Conservation (phyloP, 2,797 vertebrate species). For the Squalus acanthias region DNA sequence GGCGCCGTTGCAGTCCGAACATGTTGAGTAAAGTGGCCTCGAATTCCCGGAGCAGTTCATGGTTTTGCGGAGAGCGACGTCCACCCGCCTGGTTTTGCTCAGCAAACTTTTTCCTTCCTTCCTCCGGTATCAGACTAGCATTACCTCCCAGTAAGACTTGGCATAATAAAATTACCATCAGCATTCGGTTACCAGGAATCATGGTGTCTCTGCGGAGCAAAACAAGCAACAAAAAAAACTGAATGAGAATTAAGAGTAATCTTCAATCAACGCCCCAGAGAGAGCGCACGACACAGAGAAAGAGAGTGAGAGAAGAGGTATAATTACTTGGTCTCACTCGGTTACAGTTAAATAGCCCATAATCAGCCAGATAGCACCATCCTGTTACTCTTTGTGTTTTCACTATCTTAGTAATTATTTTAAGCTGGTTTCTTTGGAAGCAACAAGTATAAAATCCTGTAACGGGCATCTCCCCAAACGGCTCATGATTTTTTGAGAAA, state of each 20-base stretch:
- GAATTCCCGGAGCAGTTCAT: conserved; percentile 98
- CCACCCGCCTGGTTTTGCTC: conserved; percentile 70
- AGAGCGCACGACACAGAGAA: conserved; percentile 40
- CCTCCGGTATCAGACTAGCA: conserved; percentile 96
- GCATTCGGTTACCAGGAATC: conserved; percentile 99
- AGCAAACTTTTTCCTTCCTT: conserved; percentile 89
- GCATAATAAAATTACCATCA: conserved; percentile 99
- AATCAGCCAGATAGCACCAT: conserved; percentile 63
- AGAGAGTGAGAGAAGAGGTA: conserved; percentile 45
- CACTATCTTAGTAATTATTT: conserved; percentile 60
- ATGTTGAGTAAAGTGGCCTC: conserved; percentile 97
- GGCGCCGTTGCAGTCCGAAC: conserved; percentile 92
- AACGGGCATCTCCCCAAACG: background rate
- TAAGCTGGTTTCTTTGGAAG: conserved; percentile 61
- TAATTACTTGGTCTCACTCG: conserved; percentile 59
- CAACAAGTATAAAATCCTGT: conserved; percentile 52
- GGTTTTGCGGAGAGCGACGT: conserved; percentile 83
- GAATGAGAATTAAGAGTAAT: conserved; percentile 34
- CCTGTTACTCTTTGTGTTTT: conserved; percentile 58
- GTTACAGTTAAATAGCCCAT: conserved; percentile 63
- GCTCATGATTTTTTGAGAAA: background rate
- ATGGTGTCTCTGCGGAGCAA: conserved; percentile 90
- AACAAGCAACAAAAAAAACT: conserved; percentile 15
- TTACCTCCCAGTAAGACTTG: conserved; percentile 98
- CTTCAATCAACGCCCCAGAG: conserved; percentile 38